phyloP scores from a whole-genome alignment of 2,113 vertebrate genomes.

The Sarotherodon lohbergeri region DNA sequence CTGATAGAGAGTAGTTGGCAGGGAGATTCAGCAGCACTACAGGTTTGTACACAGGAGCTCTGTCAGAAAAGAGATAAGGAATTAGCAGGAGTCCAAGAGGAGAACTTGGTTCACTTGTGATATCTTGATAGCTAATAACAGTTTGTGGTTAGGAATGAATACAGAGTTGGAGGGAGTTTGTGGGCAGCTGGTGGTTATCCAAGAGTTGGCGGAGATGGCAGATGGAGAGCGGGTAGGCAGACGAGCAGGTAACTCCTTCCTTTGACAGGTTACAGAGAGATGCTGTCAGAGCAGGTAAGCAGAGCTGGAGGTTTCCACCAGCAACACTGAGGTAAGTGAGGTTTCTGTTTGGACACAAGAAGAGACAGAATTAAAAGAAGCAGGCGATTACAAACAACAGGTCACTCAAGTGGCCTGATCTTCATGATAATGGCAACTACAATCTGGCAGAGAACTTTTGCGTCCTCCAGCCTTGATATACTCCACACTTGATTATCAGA shows the following conservation, averaged over 20 bases:
- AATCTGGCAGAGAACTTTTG: neutral
- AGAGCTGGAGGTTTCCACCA: neutral
- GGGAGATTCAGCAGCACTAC: neutral
- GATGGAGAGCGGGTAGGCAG: neutral
- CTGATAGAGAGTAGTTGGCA: neutral
- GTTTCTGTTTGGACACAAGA: neutral
- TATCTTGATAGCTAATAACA: neutral
- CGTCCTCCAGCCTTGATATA: neutral
- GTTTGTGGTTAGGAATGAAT: neutral
- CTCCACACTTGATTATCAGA: neutral
- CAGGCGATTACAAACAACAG: neutral
- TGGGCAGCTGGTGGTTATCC: neutral
- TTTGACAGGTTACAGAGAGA: neutral
- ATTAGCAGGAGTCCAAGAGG: neutral
- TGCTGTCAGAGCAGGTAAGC: neutral
- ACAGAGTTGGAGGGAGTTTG: neutral
- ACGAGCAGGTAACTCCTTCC: neutral
- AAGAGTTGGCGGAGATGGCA: neutral
- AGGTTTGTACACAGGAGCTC: neutral
- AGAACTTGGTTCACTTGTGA: neutral
- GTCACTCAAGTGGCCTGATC: neutral
- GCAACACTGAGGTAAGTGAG: neutral
- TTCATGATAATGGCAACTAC: neutral
- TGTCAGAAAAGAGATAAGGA: neutral
- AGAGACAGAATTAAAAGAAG: neutral